Conservation (phyloP, 2,888 invertebrate genomes). For the Troglohyphantes excavatus region DNA sequence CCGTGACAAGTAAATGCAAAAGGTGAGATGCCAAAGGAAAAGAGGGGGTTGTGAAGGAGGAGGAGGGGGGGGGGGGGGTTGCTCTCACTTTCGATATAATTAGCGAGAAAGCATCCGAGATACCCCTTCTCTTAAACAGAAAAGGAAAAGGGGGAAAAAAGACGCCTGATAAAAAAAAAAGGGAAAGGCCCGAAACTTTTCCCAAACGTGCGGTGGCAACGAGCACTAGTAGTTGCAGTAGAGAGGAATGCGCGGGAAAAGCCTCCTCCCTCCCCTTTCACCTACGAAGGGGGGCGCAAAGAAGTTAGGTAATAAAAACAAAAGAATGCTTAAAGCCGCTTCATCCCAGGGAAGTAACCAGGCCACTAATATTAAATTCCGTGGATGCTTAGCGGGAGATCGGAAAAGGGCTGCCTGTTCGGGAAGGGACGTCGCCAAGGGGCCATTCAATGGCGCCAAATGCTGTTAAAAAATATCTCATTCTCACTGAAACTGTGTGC, state of each 20-base stretch:
- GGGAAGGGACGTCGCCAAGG: conserved; percentile 63
- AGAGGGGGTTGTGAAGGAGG: background rate
- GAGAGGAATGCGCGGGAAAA: conserved; percentile 74
- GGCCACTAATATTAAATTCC: conserved; percentile 79
- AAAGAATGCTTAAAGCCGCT: conserved; percentile 73
- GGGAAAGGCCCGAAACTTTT: conserved; percentile 65
- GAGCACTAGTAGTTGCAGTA: too few species aligned
- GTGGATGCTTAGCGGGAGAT: conserved; percentile 68
- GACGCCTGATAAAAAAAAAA: conserved; percentile 33
- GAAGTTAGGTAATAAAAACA: conserved; percentile 76
- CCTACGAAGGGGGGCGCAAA: conserved; percentile 9
- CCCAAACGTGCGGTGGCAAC: conserved; percentile 36
- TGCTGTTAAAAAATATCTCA: background rate
- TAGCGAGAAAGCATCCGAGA: conserved; percentile 74
- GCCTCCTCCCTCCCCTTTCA: conserved; percentile 22
- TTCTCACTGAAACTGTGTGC: too few species aligned
- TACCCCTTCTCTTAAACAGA: conserved; percentile 32
- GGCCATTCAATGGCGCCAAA: conserved; percentile 68
- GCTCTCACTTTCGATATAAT: conserved; percentile 68
- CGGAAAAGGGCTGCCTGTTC: conserved; percentile 69
- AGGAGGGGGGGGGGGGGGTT: background rate
- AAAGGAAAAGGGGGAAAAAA: conserved; percentile 10
- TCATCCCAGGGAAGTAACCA: conserved; percentile 71
- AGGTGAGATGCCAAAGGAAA: conserved; percentile 31
- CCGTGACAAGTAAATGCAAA: conserved; percentile 59